These are phyloP conservation scores for Cephalopachus bancanus DNA, from an alignment of 2,797 vertebrate genomes.

Conservation along the genomic window DNA sequence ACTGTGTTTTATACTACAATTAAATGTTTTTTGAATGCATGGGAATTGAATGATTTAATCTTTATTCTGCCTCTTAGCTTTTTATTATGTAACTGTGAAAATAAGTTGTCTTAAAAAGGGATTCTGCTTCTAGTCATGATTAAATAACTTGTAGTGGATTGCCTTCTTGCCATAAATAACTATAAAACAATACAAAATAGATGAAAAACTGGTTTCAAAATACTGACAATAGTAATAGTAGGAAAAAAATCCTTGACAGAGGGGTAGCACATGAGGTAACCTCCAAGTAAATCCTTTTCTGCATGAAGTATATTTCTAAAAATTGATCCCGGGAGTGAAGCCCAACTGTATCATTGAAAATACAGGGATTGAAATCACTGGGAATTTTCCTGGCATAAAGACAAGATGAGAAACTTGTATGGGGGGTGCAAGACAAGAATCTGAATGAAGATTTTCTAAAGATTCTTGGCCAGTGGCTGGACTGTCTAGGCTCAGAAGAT, in stretches of 20 bases:
- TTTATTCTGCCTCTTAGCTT: neutral
- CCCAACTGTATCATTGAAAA: neutral
- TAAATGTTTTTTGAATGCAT: neutral
- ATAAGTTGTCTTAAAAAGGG: neutral
- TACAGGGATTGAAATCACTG: neutral
- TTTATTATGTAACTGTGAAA: neutral
- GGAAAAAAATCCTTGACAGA: neutral
- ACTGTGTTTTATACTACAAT: neutral
- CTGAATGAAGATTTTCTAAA: neutral
- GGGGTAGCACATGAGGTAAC: neutral
- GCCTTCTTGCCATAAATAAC: neutral
- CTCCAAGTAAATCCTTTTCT: neutral
- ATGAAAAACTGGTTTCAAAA: neutral
- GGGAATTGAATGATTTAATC: neutral
- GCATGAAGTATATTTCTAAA: neutral
- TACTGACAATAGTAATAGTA: neutral
- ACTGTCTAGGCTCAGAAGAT: neutral
- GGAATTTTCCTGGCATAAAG: neutral
- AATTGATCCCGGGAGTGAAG: neutral
- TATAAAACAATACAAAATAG: neutral
- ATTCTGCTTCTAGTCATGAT: neutral
- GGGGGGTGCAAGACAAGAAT: neutral
- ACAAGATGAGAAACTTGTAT: neutral
- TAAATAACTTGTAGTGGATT: neutral
- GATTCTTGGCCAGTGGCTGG: neutral